A percentile compares a stretch with the other conserved stretches of the same genome.
Evolutionary conservation across 1,140 invertebrate genomes (phyloP).

Genomic region (Bradysia coprophila): DNA sequence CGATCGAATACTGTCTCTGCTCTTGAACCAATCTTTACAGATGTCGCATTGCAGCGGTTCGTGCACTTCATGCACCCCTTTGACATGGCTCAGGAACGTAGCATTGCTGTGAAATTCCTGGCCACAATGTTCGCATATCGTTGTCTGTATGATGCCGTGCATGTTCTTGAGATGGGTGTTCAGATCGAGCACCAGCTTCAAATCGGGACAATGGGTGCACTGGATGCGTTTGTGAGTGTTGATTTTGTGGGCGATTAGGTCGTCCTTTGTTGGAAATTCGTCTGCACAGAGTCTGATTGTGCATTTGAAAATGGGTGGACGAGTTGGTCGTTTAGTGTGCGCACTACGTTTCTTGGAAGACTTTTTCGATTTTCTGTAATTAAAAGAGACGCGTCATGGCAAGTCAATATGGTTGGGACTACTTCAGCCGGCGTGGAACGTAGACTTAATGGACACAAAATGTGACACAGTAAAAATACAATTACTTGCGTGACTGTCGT

Average conservation of each 20-base stretch:
- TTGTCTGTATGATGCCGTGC: neutral
- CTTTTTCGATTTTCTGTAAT: neutral
- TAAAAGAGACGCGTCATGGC: neutral
- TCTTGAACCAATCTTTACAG: neutral
- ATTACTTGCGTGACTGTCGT: neutral
- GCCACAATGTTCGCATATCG: neutral
- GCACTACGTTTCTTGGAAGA: neutral
- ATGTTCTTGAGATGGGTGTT: neutral
- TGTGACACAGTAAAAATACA: neutral
- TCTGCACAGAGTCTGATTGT: neutral
- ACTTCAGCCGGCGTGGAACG: neutral
- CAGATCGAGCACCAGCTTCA: neutral
- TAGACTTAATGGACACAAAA: neutral
- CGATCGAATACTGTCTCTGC: neutral
- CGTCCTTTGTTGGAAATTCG: neutral
- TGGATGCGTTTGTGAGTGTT: neutral
- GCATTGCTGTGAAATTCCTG: neutral
- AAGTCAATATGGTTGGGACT: neutral
- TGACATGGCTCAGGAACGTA: neutral
- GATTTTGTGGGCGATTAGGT: neutral
- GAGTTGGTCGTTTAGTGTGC: neutral
- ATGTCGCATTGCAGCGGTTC: neutral
- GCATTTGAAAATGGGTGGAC: neutral
- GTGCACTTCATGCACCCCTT: neutral
- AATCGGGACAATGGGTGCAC: neutral